A percentile compares a stretch with the other conserved stretches of the same genome.
These are phyloP conservation scores for Archips xylosteana DNA, from an alignment of 2,888 invertebrate genomes.

Conservation along the genomic window DNA sequence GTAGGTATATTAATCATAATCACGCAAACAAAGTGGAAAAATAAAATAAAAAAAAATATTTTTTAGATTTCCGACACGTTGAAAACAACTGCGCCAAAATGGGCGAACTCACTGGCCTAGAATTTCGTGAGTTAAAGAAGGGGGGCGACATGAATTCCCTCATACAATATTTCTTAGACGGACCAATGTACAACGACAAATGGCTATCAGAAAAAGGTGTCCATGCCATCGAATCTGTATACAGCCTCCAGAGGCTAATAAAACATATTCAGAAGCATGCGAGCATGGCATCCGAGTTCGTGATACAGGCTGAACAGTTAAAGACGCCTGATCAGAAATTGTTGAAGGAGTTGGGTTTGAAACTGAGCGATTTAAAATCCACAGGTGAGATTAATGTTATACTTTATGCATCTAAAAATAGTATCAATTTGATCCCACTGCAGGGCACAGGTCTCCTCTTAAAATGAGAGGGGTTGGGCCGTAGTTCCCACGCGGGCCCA, in stretches of 20 bases:
- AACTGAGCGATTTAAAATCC: conserved; percentile 27
- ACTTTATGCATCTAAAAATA: conserved; percentile 9
- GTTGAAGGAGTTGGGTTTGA: conserved; percentile 60
- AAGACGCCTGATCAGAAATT: conserved; percentile 50
- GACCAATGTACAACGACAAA: conserved; percentile 61
- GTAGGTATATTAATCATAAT: no score
- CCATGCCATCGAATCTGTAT: conserved; percentile 60
- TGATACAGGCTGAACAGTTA: conserved; percentile 49
- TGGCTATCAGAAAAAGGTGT: conserved; percentile 64
- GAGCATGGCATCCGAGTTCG: conserved; percentile 50
- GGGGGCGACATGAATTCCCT: conserved; percentile 66
- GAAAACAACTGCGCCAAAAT: conserved; percentile 65
- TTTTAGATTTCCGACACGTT: conserved; percentile 64
- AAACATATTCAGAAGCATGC: conserved; percentile 63
- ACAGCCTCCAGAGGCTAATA: conserved; percentile 64
- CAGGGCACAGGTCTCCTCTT: no score
- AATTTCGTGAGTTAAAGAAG: conserved; percentile 65
- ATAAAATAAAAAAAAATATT: no score
- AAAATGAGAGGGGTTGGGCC: no score
- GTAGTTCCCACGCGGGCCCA: no score
- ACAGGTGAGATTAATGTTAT: conserved; percentile 46
- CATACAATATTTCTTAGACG: conserved; percentile 69
- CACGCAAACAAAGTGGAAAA: no score
- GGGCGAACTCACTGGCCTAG: conserved; percentile 66
- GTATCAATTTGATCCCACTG: background rate